Evolutionary conservation across 2,113 vertebrate genomes (phyloP).

Genomic region (Orcinus orca): DNA sequence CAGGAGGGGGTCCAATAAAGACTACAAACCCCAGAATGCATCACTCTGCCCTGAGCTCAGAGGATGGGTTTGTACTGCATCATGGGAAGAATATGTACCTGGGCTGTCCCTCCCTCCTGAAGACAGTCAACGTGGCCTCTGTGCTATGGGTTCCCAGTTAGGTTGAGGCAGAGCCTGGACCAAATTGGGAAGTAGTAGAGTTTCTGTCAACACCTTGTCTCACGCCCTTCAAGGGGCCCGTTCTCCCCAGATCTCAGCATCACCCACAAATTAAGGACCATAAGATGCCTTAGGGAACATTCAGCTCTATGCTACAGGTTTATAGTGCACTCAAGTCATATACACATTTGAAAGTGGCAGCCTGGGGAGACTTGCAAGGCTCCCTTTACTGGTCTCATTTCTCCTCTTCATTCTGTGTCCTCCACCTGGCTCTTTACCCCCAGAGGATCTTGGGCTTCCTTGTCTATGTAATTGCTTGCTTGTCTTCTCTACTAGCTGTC

Average conservation of each 20-base stretch:
- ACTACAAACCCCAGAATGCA: slow-evolving; percentile 59
- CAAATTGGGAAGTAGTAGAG: not conserved
- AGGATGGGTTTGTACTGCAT: slow-evolving; percentile 27
- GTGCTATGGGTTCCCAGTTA: not conserved
- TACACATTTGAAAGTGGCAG: not conserved
- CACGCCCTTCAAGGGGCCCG: not conserved
- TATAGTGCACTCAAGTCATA: not conserved
- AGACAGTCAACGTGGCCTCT: not conserved
- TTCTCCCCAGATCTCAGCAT: slow-evolving; percentile 23
- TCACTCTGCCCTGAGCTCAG: slow-evolving; percentile 14
- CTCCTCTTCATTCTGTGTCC: not conserved
- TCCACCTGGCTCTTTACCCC: not conserved
- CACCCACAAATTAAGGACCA: not conserved
- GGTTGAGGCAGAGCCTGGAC: not conserved
- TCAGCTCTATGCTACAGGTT: not conserved
- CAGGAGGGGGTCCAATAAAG: not conserved
- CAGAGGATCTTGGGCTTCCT: not conserved
- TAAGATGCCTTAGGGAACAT: not conserved
- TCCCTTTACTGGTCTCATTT: not conserved
- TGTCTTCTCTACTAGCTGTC: slow-evolving; percentile 13
- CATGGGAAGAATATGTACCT: not conserved
- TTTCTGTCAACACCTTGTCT: not conserved
- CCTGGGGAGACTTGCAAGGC: not conserved
- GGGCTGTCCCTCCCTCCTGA: not conserved
- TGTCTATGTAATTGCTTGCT: not conserved